Evolutionary conservation across 2,797 vertebrate species (phyloP), one percentile per base, ranked within the genome.

Genomic region (Pristis pectinata): DNA sequence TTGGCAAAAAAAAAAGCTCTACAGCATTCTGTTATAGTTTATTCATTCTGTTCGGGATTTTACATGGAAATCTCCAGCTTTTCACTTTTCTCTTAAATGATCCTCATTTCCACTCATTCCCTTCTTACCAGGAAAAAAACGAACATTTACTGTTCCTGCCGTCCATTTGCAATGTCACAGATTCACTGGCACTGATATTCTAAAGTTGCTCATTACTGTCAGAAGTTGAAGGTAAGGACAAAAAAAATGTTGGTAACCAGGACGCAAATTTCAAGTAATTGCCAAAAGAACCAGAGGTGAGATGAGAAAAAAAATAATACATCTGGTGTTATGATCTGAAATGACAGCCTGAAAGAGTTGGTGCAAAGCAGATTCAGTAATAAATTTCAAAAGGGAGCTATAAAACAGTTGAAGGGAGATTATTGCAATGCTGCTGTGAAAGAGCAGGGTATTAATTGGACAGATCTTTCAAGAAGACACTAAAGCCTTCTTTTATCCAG

Each of bases 181-280:
- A 56, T 56, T 85, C 2, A 1, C 82, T 13, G 9, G 13, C 49
- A 5, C 24, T 85, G 83, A 87, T 87, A 59, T 30, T n/a, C 53
- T 59, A 7, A 30, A 87, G 53, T 56, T 87, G 83, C 44, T 53
- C 44, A 83, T 83, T 83, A 87, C 30, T 59, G 27, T 87, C 53
- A 87, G 30, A 61, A 87, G 83, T 3, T 59, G 30, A 53, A n/a
- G 27, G 34, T 11, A 87, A 87, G 53, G 27, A 72, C 41, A 44
- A 85, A 80, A 5, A 34, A 59, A 34, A 3, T 10, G 56, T n/a
- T 4, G 30, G 13, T 53, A 59, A 87, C 44, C 44, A 59, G 49
- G 83, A 56, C 27, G 56, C 19, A 34, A 56, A 56, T 87, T 87
- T 87, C 87, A 87, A 56, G 49, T 87, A 56, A 87, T 87, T 87